These are phyloP conservation scores for Strigamia crassipes DNA, from an alignment of 2,888 invertebrate genomes.

Conservation along the genomic window DNA sequence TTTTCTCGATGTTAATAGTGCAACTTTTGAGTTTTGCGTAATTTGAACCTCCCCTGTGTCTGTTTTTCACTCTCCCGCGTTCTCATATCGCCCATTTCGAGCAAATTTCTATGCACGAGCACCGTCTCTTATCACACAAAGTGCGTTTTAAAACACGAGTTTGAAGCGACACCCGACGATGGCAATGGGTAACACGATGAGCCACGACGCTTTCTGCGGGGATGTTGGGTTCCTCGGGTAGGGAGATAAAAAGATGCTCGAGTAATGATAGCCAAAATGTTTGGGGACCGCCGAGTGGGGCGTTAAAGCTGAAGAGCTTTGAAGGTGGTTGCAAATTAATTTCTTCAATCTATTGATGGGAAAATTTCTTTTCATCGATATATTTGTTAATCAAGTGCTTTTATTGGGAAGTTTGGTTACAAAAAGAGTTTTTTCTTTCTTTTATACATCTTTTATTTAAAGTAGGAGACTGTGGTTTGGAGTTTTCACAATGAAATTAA, in stretches of 20 bases:
- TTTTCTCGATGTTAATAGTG: not conserved
- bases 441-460: not conserved
- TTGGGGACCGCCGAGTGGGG: slow-evolving; percentile 26
- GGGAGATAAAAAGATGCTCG: slow-evolving; percentile 29
- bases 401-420: not conserved
- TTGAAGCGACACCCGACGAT: slow-evolving; percentile 35
- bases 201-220: slow-evolving; percentile 28
- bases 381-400: not conserved
- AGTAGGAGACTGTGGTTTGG: not conserved
- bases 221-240: slow-evolving; percentile 38
- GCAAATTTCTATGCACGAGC: slow-evolving; percentile 37
- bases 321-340: not conserved
- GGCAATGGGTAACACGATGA: slow-evolving; percentile 37
- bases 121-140: slow-evolving; percentile 36
- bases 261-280: slow-evolving; percentile 20
- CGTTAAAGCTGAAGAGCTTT: not conserved
- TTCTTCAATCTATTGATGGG: not conserved
- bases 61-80: slow-evolving; percentile 17
- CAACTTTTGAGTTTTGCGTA: not conserved
- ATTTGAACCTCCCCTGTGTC: slow-evolving; percentile 25
- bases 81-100: slow-evolving; percentile 33
- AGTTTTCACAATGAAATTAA: too few relatives aligned
- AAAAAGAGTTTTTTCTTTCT: not conserved
- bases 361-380: not conserved
- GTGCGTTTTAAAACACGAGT: slow-evolving; percentile 39